Evolutionary conservation across 1,140 invertebrate species (phyloP).

Genomic region (Leptonema lineaticorne): DNA sequence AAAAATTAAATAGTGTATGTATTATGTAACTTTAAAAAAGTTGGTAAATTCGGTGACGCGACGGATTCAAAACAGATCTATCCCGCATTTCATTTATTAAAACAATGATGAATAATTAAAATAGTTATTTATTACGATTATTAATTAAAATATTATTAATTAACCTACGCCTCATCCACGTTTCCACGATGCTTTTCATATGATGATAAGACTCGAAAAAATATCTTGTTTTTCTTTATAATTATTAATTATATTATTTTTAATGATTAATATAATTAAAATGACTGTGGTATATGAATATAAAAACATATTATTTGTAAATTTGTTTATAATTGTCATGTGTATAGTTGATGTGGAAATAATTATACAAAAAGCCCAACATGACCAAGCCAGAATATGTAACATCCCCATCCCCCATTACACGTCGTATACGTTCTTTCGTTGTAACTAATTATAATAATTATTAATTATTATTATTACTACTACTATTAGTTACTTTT

Average conservation of each 20-base stretch:
- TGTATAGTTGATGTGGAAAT: conserved; percentile 16
- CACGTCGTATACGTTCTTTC: conserved; percentile 19
- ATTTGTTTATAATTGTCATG: conserved; percentile 17
- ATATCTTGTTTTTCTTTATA: background rate
- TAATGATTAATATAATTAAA: background rate
- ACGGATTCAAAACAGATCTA: conserved; percentile 8
- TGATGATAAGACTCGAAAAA: background rate
- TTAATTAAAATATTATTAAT: background rate
- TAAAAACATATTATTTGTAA: conserved; percentile 1
- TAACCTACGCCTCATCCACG: conserved; percentile 8
- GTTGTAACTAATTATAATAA: conserved; percentile 8
- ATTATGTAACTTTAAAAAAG: too few species aligned
- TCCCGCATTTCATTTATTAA: conserved; percentile 7
- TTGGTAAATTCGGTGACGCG: background rate
- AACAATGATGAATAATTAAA: background rate
- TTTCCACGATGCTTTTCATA: conserved; percentile 4
- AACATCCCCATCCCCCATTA: conserved; percentile 14
- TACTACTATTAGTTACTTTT: background rate
- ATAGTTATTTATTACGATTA: background rate
- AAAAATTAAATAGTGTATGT: too few species aligned
- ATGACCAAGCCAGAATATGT: conserved; percentile 3
- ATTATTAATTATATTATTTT: background rate
- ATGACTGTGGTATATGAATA: background rate
- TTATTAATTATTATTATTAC: background rate
- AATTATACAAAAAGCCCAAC: background rate